phyloP scores from a whole-genome alignment of 1,140 invertebrate genomes.

The Neodiprion virginianus region DNA sequence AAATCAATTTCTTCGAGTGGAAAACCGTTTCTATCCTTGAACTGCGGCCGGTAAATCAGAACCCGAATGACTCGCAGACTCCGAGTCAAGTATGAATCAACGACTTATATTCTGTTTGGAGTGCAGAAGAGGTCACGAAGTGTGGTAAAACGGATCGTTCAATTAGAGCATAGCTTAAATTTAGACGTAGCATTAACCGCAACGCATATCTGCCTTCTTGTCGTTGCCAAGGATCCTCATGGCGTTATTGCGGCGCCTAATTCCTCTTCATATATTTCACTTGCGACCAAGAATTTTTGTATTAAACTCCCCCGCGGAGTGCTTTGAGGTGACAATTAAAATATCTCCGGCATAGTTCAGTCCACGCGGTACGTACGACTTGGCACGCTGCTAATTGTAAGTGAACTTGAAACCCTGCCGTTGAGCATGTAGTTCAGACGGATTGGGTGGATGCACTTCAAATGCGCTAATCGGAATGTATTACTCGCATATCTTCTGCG shows the following conservation, averaged over 20 bases:
- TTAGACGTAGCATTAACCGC: background rate
- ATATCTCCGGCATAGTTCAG: background rate
- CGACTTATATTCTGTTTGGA: background rate
- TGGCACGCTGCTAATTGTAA: background rate
- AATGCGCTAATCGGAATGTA: no score
- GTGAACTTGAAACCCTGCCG: background rate
- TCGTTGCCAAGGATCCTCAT: background rate
- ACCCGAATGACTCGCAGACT: background rate
- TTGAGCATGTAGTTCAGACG: no score
- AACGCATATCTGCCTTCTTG: background rate
- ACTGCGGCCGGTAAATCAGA: background rate
- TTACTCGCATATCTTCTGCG: no score
- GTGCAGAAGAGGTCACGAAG: background rate
- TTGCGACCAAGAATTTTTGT: background rate
- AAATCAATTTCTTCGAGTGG: no score
- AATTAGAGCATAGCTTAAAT: slow-evolving; percentile 7
- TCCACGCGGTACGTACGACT: background rate
- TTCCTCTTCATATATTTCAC: background rate
- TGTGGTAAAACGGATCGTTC: background rate
- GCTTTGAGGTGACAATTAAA: slow-evolving; percentile 7
- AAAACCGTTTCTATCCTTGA: background rate
- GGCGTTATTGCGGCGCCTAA: slow-evolving; percentile 5
- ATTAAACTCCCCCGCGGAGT: background rate
- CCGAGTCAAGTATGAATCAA: background rate
- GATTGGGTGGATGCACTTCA: no score